Percentiles rank a stretch among this genome's conserved stretches.
Evolutionary conservation across 2,888 invertebrate species (phyloP).

Genomic region (Lordiphosa fenestrarum): DNA sequence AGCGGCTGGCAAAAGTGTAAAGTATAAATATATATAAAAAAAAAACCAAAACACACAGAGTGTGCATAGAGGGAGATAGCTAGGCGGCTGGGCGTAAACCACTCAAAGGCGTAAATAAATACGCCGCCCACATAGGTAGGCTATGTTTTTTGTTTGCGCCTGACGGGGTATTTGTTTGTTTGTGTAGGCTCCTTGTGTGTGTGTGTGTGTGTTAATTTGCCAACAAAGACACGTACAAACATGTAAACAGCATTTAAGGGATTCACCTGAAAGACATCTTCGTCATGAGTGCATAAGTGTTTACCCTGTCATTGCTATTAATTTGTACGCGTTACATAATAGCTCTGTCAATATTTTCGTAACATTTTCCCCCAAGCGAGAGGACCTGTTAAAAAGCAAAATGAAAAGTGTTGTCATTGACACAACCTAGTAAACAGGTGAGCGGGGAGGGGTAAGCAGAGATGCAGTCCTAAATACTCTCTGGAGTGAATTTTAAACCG

Average conservation of each 20-base stretch:
- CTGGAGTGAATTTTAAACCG: no score
- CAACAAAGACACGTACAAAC: slow-evolving; percentile 67
- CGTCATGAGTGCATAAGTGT: slow-evolving; percentile 34
- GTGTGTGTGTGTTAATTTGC: slow-evolving; percentile 58
- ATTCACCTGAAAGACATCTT: slow-evolving; percentile 52
- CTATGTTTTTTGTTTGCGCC: slow-evolving; percentile 49
- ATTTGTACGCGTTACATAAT: slow-evolving; percentile 66
- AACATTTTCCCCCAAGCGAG: slow-evolving; percentile 56
- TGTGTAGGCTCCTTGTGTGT: slow-evolving; percentile 24
- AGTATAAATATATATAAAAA: slow-evolving; percentile 26
- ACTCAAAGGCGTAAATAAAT: slow-evolving; percentile 65
- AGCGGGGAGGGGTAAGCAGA: no score
- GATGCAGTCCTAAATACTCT: background rate
- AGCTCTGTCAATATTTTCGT: slow-evolving; percentile 66
- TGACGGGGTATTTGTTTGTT: slow-evolving; percentile 56
- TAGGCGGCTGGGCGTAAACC: slow-evolving; percentile 33
- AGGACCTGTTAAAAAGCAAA: slow-evolving; percentile 11
- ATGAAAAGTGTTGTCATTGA: slow-evolving; percentile 31
- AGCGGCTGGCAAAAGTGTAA: slow-evolving; percentile 38
- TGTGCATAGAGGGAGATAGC: slow-evolving; percentile 8
- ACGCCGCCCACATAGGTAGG: slow-evolving; percentile 58
- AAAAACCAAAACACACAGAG: background rate
- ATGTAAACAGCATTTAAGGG: slow-evolving; percentile 65
- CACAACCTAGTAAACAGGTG: background rate
- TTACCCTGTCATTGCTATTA: slow-evolving; percentile 63